Percentiles rank a stretch among this genome's conserved stretches.
phyloP scores from a whole-genome alignment of 2,888 invertebrate species.

The Chirona hameri region DNA sequence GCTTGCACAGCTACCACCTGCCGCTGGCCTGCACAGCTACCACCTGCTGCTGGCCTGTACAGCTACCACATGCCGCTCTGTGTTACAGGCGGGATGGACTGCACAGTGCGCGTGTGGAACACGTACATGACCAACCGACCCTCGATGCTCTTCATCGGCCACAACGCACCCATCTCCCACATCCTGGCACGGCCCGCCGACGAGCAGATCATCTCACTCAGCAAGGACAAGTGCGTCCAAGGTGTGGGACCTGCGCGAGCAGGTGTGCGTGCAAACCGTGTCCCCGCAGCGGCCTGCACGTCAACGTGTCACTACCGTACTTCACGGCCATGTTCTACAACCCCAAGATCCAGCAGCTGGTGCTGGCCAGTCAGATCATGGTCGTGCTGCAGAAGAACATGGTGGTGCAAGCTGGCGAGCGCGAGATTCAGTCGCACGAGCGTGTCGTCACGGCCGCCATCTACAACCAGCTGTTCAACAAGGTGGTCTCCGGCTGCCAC shows the following conservation, averaged over 20 bases:
- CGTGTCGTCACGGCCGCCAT: constrained; percentile 63
- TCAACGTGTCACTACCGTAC: background rate
- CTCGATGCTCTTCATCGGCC: constrained; percentile 61
- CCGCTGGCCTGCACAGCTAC: no score
- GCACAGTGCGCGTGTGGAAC: constrained; percentile 72
- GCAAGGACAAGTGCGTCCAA: constrained; percentile 67
- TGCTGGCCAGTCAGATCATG: constrained; percentile 55
- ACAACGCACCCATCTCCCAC: constrained; percentile 63
- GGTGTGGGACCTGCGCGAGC: constrained; percentile 69
- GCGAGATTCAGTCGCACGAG: background rate
- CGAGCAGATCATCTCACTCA: constrained; percentile 65
- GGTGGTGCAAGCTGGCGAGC: background rate
- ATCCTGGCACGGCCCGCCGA: constrained; percentile 64
- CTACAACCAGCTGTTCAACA: constrained; percentile 69
- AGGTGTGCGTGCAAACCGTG: constrained; percentile 62
- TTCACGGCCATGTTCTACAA: constrained; percentile 55
- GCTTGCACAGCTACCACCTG: no score
- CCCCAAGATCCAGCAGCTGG: constrained; percentile 59
- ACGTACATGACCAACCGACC: constrained; percentile 68
- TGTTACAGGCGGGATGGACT: constrained; percentile 67
- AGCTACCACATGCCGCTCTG: no score
- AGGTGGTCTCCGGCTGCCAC: constrained; percentile 68
- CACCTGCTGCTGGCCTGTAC: no score
- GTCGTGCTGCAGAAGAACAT: background rate
- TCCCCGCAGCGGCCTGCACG: constrained; percentile 34